Percentiles rank a stretch among this genome's conserved stretches.
These are phyloP conservation scores for Drosophila mimetica DNA, from an alignment of 2,888 invertebrate genomes.

Conservation along the genomic window DNA sequence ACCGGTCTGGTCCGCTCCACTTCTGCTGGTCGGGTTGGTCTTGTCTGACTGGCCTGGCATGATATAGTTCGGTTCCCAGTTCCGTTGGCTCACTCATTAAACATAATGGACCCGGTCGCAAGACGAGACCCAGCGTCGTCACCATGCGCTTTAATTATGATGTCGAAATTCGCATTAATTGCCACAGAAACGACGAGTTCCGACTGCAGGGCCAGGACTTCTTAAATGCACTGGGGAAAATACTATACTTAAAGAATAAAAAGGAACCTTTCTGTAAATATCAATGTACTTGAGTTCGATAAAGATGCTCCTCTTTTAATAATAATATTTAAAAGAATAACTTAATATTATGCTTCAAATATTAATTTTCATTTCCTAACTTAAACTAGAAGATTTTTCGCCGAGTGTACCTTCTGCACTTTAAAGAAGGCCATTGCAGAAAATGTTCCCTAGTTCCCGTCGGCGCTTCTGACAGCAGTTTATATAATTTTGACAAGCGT, in stretches of 20 bases:
- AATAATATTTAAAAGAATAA: no score
- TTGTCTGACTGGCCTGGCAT: not conserved
- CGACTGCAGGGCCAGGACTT: conserved; percentile 26
- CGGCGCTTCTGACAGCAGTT: conserved; percentile 59
- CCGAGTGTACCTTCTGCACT: conserved; percentile 24
- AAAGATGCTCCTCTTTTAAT: no score
- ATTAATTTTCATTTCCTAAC: no score
- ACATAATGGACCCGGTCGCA: conserved; percentile 67
- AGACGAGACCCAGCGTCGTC: conserved; percentile 57
- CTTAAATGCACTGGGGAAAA: conserved; percentile 18
- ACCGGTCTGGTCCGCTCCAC: conserved; percentile 22
- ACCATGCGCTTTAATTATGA: conserved; percentile 74
- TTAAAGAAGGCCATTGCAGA: conserved; percentile 15
- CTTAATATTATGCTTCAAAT: no score
- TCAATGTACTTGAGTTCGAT: no score
- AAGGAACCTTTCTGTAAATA: not conserved
- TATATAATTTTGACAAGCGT: conserved; percentile 75
- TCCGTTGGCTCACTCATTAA: conserved; percentile 59
- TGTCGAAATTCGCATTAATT: conserved; percentile 80
- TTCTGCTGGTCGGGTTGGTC: conserved; percentile 53
- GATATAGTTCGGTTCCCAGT: conserved; percentile 35
- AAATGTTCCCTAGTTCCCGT: conserved; percentile 37
- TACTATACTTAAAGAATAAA: not conserved
- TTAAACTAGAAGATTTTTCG: no score
- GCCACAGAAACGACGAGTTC: conserved; percentile 62